Evolutionary conservation across 2,888 invertebrate species (phyloP).

Genomic region (Caenorhabditis sp.): DNA sequence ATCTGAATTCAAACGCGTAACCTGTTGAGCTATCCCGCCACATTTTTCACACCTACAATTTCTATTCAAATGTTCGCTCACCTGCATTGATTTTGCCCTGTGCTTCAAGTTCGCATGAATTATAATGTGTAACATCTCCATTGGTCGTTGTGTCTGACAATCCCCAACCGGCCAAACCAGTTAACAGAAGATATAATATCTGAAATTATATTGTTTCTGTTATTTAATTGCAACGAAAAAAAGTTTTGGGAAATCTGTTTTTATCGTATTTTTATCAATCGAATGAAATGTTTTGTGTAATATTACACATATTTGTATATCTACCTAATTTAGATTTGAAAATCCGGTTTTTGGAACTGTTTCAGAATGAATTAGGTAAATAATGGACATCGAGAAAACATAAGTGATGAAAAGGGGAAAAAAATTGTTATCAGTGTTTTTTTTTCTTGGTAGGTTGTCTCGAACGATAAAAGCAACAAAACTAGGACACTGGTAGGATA

Average conservation of each 20-base stretch:
- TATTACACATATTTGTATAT: background rate
- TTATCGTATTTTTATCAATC: constrained; percentile 3
- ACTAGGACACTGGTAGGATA: too few species aligned
- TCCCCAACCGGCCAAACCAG: constrained; percentile 63
- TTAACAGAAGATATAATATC: constrained; percentile 65
- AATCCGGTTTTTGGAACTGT: background rate
- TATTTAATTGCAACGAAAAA: background rate
- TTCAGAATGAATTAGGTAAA: too few species aligned
- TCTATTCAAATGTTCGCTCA: too few species aligned
- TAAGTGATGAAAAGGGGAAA: too few species aligned
- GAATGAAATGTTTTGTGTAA: background rate
- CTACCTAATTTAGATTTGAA: constrained; percentile 5
- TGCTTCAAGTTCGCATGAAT: constrained; percentile 66
- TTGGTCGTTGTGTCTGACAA: constrained; percentile 62
- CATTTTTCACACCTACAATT: too few species aligned
- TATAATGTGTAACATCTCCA: constrained; percentile 64
- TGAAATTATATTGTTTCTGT: constrained; percentile 27
- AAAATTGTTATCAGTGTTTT: too few species aligned
- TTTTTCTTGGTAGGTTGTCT: too few species aligned
- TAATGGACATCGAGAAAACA: too few species aligned
- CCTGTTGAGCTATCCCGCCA: too few species aligned
- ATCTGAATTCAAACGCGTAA: too few species aligned
- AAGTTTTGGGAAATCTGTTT: background rate
- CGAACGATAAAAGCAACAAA: too few species aligned
- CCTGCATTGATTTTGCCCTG: constrained; percentile 65